A percentile compares a stretch with the other conserved stretches of the same genome.
These are phyloP conservation scores for Drosophila acutilabella DNA, from an alignment of 2,888 invertebrate genomes.

Conservation along the genomic window DNA sequence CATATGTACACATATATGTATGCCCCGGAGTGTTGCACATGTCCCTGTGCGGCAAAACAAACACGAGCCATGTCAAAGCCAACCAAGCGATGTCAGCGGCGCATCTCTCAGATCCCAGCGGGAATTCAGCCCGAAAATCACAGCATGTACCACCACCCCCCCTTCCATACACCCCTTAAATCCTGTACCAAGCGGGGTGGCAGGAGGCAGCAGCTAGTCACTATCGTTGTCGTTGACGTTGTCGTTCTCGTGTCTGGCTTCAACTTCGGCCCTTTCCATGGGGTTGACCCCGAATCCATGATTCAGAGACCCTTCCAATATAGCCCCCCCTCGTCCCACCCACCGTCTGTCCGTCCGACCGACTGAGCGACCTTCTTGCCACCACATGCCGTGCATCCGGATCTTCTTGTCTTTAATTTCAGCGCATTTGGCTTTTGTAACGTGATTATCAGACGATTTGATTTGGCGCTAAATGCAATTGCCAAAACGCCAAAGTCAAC, in stretches of 20 bases:
- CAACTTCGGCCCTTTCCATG: conserved; percentile 19
- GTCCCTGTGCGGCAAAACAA: conserved; percentile 80
- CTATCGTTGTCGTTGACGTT: conserved; percentile 32
- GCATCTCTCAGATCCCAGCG: conserved; percentile 82
- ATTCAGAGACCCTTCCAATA: conserved; percentile 4
- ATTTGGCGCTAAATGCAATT: conserved; percentile 84
- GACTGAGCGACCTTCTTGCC: background rate
- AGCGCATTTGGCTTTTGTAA: conserved; percentile 85
- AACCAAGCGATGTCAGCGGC: conserved; percentile 63
- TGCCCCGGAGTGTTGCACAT: conserved; percentile 82
- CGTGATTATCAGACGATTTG: conserved; percentile 85
- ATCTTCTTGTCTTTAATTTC: conserved; percentile 81
- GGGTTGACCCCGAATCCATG: conserved; percentile 40
- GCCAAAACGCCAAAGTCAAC: conserved; percentile 77
- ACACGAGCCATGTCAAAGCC: conserved; percentile 73
- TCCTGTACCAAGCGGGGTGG: background rate
- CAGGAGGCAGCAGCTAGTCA: conserved; percentile 10
- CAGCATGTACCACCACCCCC: conserved; percentile 55
- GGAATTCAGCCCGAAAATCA: conserved; percentile 81
- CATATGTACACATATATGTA: conserved; percentile 75
- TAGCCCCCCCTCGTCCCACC: background rate
- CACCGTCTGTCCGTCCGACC: too few relatives aligned
- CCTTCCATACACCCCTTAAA: background rate
- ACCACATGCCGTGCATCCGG: conserved; percentile 62
- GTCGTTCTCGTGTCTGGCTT: conserved; percentile 27